Base-by-base conservation (phyloP, 2,888 invertebrate genomes). In the Rugalucina vietnamica region DNA sequence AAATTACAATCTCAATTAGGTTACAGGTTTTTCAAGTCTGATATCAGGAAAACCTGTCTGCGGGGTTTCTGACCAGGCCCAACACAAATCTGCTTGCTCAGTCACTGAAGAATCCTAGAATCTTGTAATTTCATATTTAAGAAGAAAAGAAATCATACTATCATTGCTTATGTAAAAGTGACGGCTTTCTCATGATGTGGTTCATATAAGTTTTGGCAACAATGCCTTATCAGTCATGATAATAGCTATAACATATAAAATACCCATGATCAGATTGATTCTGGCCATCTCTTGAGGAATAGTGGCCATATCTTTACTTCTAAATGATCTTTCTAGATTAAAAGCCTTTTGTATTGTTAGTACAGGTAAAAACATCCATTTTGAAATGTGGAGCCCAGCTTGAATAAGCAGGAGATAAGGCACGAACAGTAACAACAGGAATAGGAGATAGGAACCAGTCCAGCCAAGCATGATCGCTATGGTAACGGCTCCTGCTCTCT, bases 391-490 rank as follows among this genome's bases (percentile, higher is more conserved):
- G 1, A 98, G 95, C 8, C 98, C 97, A 81, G 97, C 96, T 32
- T 98, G 97, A 80, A 98, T 97, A 95, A 98, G 97, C 8, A 93
- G 80, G 37, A 94, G 88, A 93, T 98, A 99, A 0, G 99, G 99
- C 71, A 97, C 97, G 94, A 99, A 99, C 32, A 99, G 95, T 87
- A 99, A 96, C 95, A 98, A 96, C 79, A 98, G 98, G 95, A 98
- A 99, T 34, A 99, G 95, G 85, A 98, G 96, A 95, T 98, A 98
- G 8, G 99, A 98, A 85, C 97, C 97, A 54, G 98, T 98, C 93
- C 97, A 97, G 32, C 99, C 99, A 89, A 99, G 97, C 77, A 98
- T 95, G 93, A 99, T 98, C n/a, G 99, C 98, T 91, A 99, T 95
- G 24, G 99, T 99, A 0, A 99, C 98, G 92, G 98, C 98, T 86